A percentile compares a stretch with the other conserved stretches of the same genome.
Conservation (phyloP, 2,113 vertebrate species). For the Phalacrocorax carbo region DNA sequence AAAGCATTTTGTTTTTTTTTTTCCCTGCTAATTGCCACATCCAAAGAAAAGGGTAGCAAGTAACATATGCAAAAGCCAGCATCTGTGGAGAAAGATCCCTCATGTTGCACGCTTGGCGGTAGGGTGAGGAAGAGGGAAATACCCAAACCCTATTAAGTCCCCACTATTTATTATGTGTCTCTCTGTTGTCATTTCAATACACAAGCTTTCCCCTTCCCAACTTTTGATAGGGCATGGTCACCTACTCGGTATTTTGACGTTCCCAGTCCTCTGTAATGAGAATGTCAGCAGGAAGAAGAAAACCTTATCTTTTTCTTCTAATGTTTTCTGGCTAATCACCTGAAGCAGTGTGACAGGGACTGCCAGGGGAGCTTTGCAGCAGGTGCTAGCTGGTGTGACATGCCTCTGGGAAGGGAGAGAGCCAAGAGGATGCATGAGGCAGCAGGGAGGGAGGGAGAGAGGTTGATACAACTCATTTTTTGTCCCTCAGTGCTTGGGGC, state of each 20-base stretch:
- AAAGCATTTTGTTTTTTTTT: not conserved
- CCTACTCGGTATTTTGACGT: not conserved
- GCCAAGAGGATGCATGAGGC: accelerated
- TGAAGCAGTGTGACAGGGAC: not conserved
- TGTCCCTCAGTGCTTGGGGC: not conserved
- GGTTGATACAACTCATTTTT: not conserved
- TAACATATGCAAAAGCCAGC: not conserved
- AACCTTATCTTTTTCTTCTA: not conserved
- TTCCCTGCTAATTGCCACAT: not conserved
- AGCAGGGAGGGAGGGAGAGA: not conserved
- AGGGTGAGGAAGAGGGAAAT: not conserved
- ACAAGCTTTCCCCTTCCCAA: not conserved
- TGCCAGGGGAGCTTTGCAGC: not conserved
- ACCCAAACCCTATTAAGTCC: not conserved
- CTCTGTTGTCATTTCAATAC: not conserved
- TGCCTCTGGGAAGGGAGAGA: not conserved
- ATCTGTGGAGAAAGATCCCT: not conserved
- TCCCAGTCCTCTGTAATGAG: not conserved
- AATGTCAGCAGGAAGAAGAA: not conserved
- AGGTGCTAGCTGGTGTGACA: not conserved
- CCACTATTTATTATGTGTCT: not conserved
- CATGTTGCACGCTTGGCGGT: not conserved
- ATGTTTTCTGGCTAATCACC: not conserved
- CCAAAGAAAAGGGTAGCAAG: not conserved
- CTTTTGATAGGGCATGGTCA: not conserved